Evolutionary conservation across 2,888 invertebrate genomes (phyloP), one percentile per base, ranked within the genome.

Genomic region (Cephus rjabovi): DNA sequence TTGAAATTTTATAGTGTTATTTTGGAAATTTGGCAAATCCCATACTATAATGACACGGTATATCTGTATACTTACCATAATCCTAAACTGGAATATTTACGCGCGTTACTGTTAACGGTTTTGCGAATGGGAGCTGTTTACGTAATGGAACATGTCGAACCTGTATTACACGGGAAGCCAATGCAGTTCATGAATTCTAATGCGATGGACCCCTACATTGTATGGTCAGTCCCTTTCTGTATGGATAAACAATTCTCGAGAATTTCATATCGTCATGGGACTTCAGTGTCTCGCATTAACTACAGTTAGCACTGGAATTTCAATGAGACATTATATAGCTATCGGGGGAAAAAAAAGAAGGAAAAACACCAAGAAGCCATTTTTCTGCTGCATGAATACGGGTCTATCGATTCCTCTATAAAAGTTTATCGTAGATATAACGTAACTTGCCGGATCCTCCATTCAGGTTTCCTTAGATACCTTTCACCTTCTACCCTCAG

Each of bases 391-490:
- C 71, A 12, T 12, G 71, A 71, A 71, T 71, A 71, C 71, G 71
- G 71, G 12, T 33, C 12, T 33, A 6, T 71, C 71, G 71, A 71
- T 71, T 34, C 12, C 71, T 12, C 30, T 71, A 71, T 71, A 71
- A 71, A 71, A 71, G 71, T 71, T 71, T 71, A 71, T 71, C 71
- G 71, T 15, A 12, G 71, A 31, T 71, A 34, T 31, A 31, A 34
- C 71, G 71, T 31, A 71, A 56, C 56, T 9, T 9, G 56, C 23
- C 15, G 56, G 23, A 56, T 56, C 56, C 23, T 23, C 23, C 56
- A 56, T 23, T 15, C 23, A 56, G 56, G 23, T 23, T 56, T 23
- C 23, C 23, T 56, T 6, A 56, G 56, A 56, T 56, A 56, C 56
- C 56, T 56, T 23, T 56, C 56, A 23, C 23, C 56, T 56, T 56